Evolutionary conservation across 2,888 invertebrate genomes (phyloP).

Genomic region (Carcina quercana): DNA sequence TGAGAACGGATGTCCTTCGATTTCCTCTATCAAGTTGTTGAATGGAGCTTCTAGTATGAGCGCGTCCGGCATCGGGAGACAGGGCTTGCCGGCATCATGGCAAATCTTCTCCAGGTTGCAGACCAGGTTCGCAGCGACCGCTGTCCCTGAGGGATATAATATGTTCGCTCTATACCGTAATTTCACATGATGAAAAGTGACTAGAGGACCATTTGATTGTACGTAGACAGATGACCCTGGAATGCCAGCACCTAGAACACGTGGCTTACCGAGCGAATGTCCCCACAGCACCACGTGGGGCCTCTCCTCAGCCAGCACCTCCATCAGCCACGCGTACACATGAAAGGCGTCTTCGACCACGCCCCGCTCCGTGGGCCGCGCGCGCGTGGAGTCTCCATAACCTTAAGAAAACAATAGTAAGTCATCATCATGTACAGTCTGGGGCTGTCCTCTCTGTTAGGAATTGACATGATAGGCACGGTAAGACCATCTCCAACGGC

Average conservation of each 20-base stretch:
- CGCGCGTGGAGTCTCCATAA: conserved; percentile 83
- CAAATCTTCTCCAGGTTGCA: conserved; percentile 69
- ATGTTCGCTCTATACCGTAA: too few species aligned
- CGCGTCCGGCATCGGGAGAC: conserved; percentile 75
- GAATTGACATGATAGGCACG: too few species aligned
- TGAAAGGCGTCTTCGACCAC: conserved; percentile 88
- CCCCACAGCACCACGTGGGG: conserved; percentile 91
- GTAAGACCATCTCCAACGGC: too few species aligned
- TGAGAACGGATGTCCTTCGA: conserved; percentile 87
- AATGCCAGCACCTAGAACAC: background rate
- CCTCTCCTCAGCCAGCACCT: conserved; percentile 38
- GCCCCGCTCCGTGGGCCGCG: conserved; percentile 85
- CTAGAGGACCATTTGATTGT: background rate
- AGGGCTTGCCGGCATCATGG: conserved; percentile 72
- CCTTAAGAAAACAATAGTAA: conserved; percentile 51
- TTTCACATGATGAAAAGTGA: background rate
- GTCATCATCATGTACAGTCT: background rate
- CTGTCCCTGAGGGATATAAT: conserved; percentile 76
- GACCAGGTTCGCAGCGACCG: conserved; percentile 54
- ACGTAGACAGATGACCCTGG: background rate
- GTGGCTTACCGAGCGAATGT: conserved; percentile 85
- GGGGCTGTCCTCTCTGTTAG: too few species aligned
- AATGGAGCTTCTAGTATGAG: conserved; percentile 94
- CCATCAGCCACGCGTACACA: conserved; percentile 84
- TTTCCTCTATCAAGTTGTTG: conserved; percentile 92